A percentile compares a stretch with the other conserved stretches of the same genome.
phyloP scores from a whole-genome alignment of 2,888 invertebrate genomes.

The Synanthedon andrenaeformis region DNA sequence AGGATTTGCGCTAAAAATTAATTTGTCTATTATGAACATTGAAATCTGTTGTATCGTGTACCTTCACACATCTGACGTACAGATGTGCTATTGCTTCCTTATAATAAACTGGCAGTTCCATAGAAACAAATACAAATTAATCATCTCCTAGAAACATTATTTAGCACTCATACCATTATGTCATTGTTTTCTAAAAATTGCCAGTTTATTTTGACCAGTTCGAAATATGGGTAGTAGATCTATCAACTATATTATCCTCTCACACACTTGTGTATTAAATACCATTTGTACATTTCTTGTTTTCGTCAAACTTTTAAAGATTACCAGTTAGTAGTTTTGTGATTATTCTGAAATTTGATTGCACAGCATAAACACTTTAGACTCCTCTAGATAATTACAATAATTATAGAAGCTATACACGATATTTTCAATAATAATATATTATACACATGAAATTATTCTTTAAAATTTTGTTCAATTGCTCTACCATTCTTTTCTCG shows the following conservation, averaged over 20 bases:
- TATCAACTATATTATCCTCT: constrained; percentile 31
- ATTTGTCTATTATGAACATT: constrained; percentile 61
- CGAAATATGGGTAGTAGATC: constrained; percentile 34
- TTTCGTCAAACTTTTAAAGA: background rate
- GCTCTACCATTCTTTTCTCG: constrained; percentile 18
- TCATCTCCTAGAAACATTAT: constrained; percentile 5
- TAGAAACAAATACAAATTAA: background rate
- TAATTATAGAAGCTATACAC: background rate
- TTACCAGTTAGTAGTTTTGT: background rate
- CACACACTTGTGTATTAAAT: constrained; percentile 12
- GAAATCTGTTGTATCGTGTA: constrained; percentile 64
- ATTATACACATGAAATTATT: background rate
- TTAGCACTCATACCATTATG: constrained; percentile 4
- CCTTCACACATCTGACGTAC: constrained; percentile 65
- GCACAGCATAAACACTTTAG: constrained; percentile 2
- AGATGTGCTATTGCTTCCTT: constrained; percentile 62
- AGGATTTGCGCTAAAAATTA: constrained; percentile 70
- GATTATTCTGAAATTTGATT: background rate
- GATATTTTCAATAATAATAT: background rate
- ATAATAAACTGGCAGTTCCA: constrained; percentile 60
- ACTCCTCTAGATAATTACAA: background rate
- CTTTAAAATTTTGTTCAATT: background rate
- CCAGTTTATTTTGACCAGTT: constrained; percentile 45
- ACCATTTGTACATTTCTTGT: background rate
- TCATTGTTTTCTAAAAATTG: constrained; percentile 29